A percentile compares a stretch with the other conserved stretches of the same genome.
Conservation (phyloP, 2,888 invertebrate genomes). For the Himalopsyche tibetana region DNA sequence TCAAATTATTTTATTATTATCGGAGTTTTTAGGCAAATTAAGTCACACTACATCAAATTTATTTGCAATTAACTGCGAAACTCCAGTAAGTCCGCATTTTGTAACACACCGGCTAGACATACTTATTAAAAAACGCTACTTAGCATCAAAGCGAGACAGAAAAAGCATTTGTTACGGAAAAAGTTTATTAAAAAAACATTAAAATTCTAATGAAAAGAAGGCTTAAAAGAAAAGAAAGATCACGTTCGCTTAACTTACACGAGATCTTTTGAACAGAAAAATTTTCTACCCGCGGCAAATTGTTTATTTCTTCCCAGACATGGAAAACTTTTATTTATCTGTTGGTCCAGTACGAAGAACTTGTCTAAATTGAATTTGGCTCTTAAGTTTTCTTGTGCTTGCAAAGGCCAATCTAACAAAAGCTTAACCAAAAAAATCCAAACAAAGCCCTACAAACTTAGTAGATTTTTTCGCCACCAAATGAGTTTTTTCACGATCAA, state of each 20-base stretch:
- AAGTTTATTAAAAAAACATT: slow-evolving; percentile 29
- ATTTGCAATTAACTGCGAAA: no score
- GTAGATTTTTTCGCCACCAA: not conserved
- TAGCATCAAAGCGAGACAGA: no score
- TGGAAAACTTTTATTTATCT: slow-evolving; percentile 54
- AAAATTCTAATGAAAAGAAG: slow-evolving; percentile 13
- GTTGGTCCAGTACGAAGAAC: slow-evolving; percentile 54
- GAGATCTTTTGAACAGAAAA: slow-evolving; percentile 25
- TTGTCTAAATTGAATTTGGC: slow-evolving; percentile 58
- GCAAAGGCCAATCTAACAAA: slow-evolving; percentile 57
- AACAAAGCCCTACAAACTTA: slow-evolving; percentile 19
- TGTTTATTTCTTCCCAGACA: slow-evolving; percentile 56
- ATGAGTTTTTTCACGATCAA: slow-evolving; percentile 12
- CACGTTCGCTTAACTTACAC: slow-evolving; percentile 41
- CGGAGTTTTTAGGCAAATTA: no score
- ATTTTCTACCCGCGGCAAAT: slow-evolving; percentile 43
- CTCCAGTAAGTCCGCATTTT: no score
- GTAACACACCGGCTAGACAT: no score
- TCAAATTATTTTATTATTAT: no score
- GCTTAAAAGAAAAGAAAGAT: slow-evolving; percentile 3
- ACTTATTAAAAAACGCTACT: no score
- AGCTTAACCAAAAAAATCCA: slow-evolving; percentile 13
- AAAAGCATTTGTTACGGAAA: not conserved
- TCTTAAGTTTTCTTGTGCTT: slow-evolving; percentile 52
- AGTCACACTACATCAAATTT: no score